phyloP scores from a whole-genome alignment of 2,888 invertebrate species.

The Hypomecis atomaria region DNA sequence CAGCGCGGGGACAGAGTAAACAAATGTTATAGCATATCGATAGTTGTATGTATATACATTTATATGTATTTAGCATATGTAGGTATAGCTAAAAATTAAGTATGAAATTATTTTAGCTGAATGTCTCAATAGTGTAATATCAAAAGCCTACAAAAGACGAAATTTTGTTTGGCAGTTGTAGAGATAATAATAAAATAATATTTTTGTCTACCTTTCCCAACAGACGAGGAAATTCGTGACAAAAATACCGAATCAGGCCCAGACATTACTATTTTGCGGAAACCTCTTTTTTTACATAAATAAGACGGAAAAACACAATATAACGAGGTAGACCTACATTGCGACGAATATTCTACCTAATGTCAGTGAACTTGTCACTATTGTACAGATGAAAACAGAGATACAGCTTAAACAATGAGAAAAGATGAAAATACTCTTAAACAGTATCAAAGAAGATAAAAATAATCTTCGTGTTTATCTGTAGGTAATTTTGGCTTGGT shows the following conservation, averaged over 20 bases:
- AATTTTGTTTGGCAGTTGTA: neutral
- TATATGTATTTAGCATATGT: too few relatives aligned
- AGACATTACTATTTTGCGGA: constrained; percentile 17
- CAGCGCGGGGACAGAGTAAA: too few relatives aligned
- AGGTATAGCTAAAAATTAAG: too few relatives aligned
- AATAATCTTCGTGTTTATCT: too few relatives aligned
- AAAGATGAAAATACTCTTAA: too few relatives aligned
- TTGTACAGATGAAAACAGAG: constrained; percentile 11
- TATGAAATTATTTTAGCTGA: neutral
- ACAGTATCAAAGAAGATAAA: too few relatives aligned
- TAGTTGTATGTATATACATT: too few relatives aligned
- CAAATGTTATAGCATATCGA: too few relatives aligned
- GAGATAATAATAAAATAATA: neutral
- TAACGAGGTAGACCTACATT: constrained; percentile 36
- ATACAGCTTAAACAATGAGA: neutral
- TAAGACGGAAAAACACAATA: constrained; percentile 33
- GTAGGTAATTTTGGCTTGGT: too few relatives aligned
- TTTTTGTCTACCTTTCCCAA: constrained; percentile 1
- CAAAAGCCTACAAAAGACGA: neutral
- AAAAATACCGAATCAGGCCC: neutral
- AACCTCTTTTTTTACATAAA: constrained; percentile 32
- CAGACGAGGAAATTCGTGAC: constrained; percentile 4
- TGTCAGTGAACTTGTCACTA: constrained; percentile 54
- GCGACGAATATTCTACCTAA: constrained; percentile 48
- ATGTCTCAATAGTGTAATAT: neutral